Evolutionary conservation across 1,140 invertebrate species (phyloP), one percentile per base, ranked within the genome.

Genomic region (Lordiphosa clarofinis): DNA sequence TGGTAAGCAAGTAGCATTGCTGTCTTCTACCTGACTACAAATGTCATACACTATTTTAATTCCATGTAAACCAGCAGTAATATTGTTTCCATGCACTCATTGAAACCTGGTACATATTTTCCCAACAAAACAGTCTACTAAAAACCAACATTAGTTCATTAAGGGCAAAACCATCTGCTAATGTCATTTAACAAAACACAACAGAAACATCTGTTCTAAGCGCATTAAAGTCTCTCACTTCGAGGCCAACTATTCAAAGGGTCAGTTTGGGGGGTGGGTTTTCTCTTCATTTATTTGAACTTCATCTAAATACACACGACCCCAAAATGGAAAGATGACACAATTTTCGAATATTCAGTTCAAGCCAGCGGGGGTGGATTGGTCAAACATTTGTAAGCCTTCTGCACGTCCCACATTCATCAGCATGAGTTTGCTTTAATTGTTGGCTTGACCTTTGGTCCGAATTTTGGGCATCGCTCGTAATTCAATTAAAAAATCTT

Each of bases 401-500:
- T 67, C 58, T 54, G 42, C 53, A 50, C 13, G 13, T 43, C 13
- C 69, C 65, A 69, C 65, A 67, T 53, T 52, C 63, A 54, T 56
- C 56, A 62, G 66, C 10, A 21, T 33, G 28, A 39, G 19, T 44
- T 57, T 52, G 46, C 55, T 71, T 82, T 82, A 82, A 82, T 82
- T 82, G 78, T 60, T 62, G 38, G 57, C 13, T 44, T 67, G 59
- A 58, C 46, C 67, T 76, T 58, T 65, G 61, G 46, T 61, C 55
- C 50, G 52, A 58, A 50, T 28, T 64, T 75, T 64, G 64, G 40
- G 39, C 50, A 42, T 54, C 36, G 24, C 36, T 48, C 59, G 78
- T 84, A 60, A 84, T 84, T 84, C 73, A 84, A 84, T 84, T 84
- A 84, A 84, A 84, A 84, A 84, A 78, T 73, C 58, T 65, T 73